Evolutionary conservation across 2,888 invertebrate genomes (phyloP), one percentile per base, ranked within the genome.

Genomic region (Macrosiphum euphorbiae): DNA sequence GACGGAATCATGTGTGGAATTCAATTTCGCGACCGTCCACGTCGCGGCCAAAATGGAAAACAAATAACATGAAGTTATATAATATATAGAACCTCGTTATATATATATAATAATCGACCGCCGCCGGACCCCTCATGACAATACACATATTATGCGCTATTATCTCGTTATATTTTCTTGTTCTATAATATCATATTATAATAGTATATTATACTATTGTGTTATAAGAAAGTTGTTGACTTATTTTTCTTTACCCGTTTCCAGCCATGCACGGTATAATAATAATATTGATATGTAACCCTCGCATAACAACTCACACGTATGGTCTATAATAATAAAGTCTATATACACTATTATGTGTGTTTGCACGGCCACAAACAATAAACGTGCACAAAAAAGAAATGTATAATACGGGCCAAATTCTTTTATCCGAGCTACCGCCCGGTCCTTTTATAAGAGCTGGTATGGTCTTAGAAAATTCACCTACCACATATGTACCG

Each of bases 1-100:
- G 90, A 84, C 35, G 58, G 92, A 58, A 86, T 58, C 84, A 35
- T 58, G 84, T 4, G 50, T 16, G 20, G 58, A 61, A 94, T 90
- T 94, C 90, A 94, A 94, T 94, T 90, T 85, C 10, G 90, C 20
- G 90, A 94, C 90, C n/a, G 89, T 93, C 86, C 13, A 58, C 85
- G 28, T 90, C 41, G 55, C n/a, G 47, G 55, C 44, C 28, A 85
- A 50, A 28, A 26, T 41, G 41, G 16, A 13, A 90, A 47, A 90
- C 78, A 78, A 78, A 78, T 78, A 20, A 20, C 35, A 78, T 8
- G 20, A 78, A 61, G n/a, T n/a, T 67, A n/a, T 67, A n/a, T 78
- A 24, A 16, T 7, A 16, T 7, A 47, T 2, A 91, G 52, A 20
- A 91, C 28, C 58, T 58, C 47, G 85, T 86, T 85, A 85, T 28